A percentile compares a stretch with the other conserved stretches of the same genome.
These are phyloP conservation scores for Halictus ligatus DNA, from an alignment of 2,888 invertebrate species.

Conservation along the genomic window DNA sequence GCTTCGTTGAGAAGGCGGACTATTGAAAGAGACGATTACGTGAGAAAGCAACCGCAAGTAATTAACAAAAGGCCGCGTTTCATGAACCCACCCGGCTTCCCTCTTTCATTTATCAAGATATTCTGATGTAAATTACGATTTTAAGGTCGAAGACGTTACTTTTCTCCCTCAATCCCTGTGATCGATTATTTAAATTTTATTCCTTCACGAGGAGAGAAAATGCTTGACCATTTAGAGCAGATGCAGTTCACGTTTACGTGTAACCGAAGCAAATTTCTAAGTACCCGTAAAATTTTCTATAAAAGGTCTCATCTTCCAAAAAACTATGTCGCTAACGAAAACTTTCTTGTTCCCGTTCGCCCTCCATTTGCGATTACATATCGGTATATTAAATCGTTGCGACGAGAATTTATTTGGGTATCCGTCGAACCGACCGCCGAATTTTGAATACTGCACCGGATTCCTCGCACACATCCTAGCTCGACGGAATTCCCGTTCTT, in stretches of 20 bases:
- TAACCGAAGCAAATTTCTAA: neutral
- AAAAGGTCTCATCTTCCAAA: neutral
- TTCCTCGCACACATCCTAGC: neutral
- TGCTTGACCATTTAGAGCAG: neutral
- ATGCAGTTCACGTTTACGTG: neutral
- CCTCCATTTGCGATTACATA: neutral
- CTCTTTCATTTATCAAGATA: constrained; percentile 8
- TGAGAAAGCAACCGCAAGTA: neutral
- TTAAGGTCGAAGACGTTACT: neutral
- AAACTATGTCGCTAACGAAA: neutral
- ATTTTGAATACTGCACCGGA: no score
- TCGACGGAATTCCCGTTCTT: neutral
- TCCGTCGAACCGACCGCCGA: neutral
- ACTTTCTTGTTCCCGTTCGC: neutral
- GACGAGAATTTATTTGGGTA: neutral
- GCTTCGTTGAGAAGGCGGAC: neutral
- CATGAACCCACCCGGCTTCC: neutral
- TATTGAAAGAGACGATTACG: neutral
- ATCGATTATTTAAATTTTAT: neutral
- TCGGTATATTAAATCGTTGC: no score
- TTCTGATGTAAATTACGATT: neutral
- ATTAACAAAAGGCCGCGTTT: neutral
- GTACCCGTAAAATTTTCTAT: neutral
- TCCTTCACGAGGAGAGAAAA: no score
- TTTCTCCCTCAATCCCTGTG: neutral